phyloP scores from a whole-genome alignment of 1,140 invertebrate species.

The Pseudomyrmex pallidus region DNA sequence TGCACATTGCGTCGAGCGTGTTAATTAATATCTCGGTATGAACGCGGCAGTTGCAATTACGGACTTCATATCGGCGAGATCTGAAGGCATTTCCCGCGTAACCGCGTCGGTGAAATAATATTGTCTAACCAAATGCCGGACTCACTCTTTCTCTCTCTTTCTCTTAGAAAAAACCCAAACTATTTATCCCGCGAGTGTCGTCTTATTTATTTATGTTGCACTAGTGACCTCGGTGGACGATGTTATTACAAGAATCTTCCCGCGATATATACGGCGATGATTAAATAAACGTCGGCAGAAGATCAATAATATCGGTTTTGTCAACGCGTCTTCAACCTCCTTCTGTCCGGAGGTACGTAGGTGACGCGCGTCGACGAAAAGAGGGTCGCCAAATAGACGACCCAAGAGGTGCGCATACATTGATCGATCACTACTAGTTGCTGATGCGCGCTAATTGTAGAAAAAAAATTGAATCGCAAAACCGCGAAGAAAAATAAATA shows the following conservation, averaged over 20 bases:
- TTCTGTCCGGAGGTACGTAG: background rate
- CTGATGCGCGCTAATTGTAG: background rate
- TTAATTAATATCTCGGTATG: constrained; percentile 4
- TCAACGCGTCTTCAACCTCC: constrained; percentile 26
- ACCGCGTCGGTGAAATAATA: constrained; percentile 73
- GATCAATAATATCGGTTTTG: constrained; percentile 57
- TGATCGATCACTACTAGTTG: background rate
- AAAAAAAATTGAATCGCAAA: background rate
- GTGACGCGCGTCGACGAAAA: constrained; percentile 5
- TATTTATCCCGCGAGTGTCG: constrained; percentile 55
- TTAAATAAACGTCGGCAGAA: constrained; percentile 60
- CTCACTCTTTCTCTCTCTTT: background rate
- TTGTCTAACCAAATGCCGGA: constrained; percentile 72
- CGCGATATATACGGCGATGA: constrained; percentile 51
- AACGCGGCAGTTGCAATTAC: constrained; percentile 1
- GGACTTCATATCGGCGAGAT: constrained; percentile 52
- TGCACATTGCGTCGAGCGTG: background rate
- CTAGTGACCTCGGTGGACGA: constrained; percentile 58
- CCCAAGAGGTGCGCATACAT: background rate
- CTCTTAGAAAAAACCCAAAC: constrained; percentile 44
- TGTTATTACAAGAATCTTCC: constrained; percentile 74
- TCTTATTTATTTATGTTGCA: constrained; percentile 73
- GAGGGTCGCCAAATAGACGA: background rate
- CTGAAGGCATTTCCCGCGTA: constrained; percentile 11
- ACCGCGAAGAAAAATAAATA: background rate